Percentiles rank a stretch among this genome's conserved stretches.
These are phyloP conservation scores for Telmatochromis sp. DNA, from an alignment of 2,113 vertebrate species.

Conservation along the genomic window DNA sequence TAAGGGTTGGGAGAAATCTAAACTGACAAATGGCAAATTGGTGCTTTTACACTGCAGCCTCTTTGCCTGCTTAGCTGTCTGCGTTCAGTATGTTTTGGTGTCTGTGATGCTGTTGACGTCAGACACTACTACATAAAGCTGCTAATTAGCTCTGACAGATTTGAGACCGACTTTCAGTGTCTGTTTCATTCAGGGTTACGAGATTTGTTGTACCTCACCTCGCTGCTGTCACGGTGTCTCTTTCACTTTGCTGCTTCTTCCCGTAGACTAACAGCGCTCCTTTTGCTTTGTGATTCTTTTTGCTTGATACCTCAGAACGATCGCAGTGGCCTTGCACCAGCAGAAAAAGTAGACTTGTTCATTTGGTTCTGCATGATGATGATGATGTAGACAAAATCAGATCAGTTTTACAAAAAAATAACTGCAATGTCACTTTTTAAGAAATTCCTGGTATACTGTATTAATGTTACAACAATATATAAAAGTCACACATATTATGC, in stretches of 20 bases:
- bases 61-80: slow-evolving; percentile 52
- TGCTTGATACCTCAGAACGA: slow-evolving; percentile 53
- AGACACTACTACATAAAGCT: slow-evolving; percentile 38
- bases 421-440: slow-evolving; percentile 32
- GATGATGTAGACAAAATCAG: not conserved
- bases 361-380: slow-evolving; percentile 23
- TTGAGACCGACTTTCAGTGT: slow-evolving; percentile 21
- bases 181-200: slow-evolving; percentile 50
- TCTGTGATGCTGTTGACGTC: slow-evolving; percentile 16
- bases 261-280: not conserved
- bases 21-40: slow-evolving; percentile 46
- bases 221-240: slow-evolving; percentile 48
- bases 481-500: slow-evolving; percentile 17
- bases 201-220: slow-evolving; percentile 21
- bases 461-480: slow-evolving; percentile 7
- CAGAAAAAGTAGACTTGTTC: not conserved
- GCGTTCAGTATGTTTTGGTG: not conserved
- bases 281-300: not conserved
- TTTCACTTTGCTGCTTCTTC: not conserved
- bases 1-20: not conserved
- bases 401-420: not conserved
- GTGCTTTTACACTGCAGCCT: not conserved
- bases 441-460: not conserved
- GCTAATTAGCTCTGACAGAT: slow-evolving; percentile 52
- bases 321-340: slow-evolving; percentile 51